Conservation (phyloP, 2,113 vertebrate species). For the Cinclus mexicanus region DNA sequence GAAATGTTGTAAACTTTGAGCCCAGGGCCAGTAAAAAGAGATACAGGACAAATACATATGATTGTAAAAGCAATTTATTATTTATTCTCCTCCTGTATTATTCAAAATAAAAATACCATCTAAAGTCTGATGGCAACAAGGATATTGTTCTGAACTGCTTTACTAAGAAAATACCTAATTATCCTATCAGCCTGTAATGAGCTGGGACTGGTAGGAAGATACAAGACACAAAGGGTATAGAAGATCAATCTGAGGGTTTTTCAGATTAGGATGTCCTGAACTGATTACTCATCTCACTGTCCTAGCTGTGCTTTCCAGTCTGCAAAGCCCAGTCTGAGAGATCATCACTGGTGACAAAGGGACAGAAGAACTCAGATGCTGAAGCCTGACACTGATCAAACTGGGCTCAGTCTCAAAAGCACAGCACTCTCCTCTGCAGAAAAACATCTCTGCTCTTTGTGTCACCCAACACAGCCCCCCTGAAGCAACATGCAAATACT, state of each 20-base stretch:
- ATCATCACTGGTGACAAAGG: rapidly evolving
- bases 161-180: not conserved
- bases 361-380: rapidly evolving
- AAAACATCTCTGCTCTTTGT: too few species aligned
- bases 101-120: not conserved
- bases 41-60: not conserved
- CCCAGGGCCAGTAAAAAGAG: not conserved
- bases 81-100: not conserved
- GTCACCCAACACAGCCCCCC: too few species aligned
- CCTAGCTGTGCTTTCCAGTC: not conserved
- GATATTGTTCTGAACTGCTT: not conserved
- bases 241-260: not conserved
- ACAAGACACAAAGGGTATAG: not conserved
- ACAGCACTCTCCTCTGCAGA: too few species aligned
- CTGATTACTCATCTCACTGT: not conserved
- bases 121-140: not conserved
- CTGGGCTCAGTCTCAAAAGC: too few species aligned
- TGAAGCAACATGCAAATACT: too few species aligned
- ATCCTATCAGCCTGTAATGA: not conserved
- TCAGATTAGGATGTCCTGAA: not conserved
- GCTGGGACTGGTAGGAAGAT: not conserved
- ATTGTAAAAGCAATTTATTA: not conserved
- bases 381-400: not conserved
- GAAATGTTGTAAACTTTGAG: not conserved
- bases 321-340: too few species aligned